These are phyloP conservation scores for Camponotus fellah DNA, from an alignment of 2,888 invertebrate genomes.

Conservation along the genomic window DNA sequence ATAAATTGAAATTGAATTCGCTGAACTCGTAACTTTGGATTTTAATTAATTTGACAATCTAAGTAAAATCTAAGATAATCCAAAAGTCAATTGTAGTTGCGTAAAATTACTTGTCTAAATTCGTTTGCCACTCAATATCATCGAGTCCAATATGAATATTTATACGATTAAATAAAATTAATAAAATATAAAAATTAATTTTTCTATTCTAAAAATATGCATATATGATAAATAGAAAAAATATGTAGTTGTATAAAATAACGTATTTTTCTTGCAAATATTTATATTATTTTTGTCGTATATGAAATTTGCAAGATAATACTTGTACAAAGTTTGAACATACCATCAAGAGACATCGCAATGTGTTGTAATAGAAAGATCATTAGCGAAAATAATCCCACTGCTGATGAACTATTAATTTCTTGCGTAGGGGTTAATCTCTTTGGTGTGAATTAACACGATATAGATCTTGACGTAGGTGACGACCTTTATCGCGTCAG, in stretches of 20 bases:
- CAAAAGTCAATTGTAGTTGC: conserved; percentile 36
- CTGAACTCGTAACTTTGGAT: conserved; percentile 27
- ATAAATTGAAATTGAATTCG: conserved; percentile 14
- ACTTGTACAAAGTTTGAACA: neutral
- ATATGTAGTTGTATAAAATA: neutral
- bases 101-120: conserved; percentile 36
- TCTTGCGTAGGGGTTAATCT: conserved; percentile 45
- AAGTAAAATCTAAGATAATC: conserved; percentile 29
- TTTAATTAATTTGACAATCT: conserved; percentile 27
- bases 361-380: neutral
- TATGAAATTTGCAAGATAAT: neutral
- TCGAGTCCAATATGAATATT: neutral
- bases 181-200: neutral
- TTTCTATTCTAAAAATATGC: neutral
- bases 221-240: neutral
- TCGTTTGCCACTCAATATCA: conserved; percentile 24
- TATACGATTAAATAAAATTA: conserved; percentile 10
- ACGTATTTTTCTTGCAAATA: neutral
- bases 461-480: conserved; percentile 38
- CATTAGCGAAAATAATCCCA: conserved; percentile 23
- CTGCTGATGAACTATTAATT: conserved; percentile 37
- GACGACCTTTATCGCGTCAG: conserved; percentile 33
- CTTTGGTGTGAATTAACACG: conserved; percentile 1
- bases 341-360: neutral
- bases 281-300: neutral